These are phyloP conservation scores for Pseudopodoces humilis DNA, from an alignment of 2,113 vertebrate species.

Conservation along the genomic window DNA sequence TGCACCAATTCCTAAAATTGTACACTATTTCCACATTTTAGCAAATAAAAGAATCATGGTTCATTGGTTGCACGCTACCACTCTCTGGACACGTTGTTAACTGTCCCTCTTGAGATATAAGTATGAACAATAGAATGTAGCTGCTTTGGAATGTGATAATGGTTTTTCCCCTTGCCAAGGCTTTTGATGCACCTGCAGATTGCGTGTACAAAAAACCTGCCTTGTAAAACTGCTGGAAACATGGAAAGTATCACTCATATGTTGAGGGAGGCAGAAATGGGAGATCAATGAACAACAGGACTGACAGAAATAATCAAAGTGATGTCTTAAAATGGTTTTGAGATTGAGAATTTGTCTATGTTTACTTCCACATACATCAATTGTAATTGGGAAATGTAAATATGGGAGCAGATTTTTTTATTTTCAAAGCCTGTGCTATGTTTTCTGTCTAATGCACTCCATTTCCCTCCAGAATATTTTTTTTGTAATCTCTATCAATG, in stretches of 20 bases:
- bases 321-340: background rate
- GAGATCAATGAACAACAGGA: background rate
- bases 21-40: background rate
- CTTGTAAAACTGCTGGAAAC: background rate
- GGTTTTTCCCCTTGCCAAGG: conserved; percentile 65
- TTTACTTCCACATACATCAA: conserved; percentile 62
- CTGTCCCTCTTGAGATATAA: background rate
- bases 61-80: background rate
- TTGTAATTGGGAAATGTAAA: conserved; percentile 35
- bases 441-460: conserved; percentile 42
- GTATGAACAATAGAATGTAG: conserved; percentile 78
- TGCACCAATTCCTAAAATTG: background rate
- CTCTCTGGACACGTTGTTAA: too few species aligned
- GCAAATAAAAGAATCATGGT: background rate
- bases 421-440: conserved; percentile 63
- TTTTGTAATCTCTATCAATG: conserved; percentile 69
- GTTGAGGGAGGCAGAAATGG: background rate
- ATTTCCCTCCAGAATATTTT: background rate
- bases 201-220: background rate
- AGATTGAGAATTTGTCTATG: conserved; percentile 11
- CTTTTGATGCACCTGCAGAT: conserved; percentile 73
- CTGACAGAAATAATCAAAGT: conserved; percentile 3
- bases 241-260: background rate
- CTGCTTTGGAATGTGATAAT: conserved; percentile 71
- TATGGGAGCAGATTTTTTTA: conserved; percentile 59